Evolutionary conservation across 2,113 vertebrate genomes (phyloP).

Genomic region (Phalacrocorax brasilianus): DNA sequence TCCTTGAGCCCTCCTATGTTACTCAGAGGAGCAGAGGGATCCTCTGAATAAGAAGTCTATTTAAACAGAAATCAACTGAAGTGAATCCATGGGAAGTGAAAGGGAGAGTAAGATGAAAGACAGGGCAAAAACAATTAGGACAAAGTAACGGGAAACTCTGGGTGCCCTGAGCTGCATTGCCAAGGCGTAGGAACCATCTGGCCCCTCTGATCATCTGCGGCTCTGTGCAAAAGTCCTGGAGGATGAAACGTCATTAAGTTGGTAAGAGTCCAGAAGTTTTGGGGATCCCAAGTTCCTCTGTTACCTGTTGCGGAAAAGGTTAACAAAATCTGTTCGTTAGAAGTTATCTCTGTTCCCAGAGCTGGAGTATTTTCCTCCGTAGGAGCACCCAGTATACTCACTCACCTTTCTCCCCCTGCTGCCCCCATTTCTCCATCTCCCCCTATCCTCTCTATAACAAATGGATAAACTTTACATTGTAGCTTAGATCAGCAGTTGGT

Average conservation of each 20-base stretch:
- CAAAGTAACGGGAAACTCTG: neutral
- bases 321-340: neutral
- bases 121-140: neutral
- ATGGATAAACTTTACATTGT: neutral
- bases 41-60: neutral
- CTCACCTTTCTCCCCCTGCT: neutral
- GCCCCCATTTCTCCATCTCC: neutral
- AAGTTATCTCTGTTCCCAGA: neutral
- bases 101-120: neutral
- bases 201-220: neutral
- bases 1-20: neutral
- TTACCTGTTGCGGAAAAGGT: neutral
- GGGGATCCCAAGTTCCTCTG: neutral
- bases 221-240: neutral
- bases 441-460: neutral
- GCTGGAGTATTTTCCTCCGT: neutral
- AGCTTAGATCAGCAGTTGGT: neutral
- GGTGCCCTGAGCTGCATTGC: neutral
- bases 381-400: neutral
- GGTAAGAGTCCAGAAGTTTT: neutral
- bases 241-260: neutral
- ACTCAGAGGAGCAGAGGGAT: neutral
- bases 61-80: neutral
- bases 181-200: neutral
- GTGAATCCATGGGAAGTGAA: neutral